phyloP scores from a whole-genome alignment of 2,797 vertebrate species.

The Chanos chanos region DNA sequence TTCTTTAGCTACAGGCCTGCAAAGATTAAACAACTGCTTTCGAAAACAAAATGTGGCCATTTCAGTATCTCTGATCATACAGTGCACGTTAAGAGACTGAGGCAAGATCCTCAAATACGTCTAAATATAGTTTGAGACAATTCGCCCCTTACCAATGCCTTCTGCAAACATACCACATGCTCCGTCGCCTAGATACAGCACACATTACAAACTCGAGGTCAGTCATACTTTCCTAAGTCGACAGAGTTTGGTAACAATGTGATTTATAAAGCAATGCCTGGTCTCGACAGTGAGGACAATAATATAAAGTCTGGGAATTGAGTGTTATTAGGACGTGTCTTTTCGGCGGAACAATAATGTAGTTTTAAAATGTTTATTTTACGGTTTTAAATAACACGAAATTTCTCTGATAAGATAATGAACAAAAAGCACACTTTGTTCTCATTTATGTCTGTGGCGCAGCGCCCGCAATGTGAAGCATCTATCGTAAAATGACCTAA shows the following conservation, averaged over 20 bases:
- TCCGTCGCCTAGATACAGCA: slow-evolving; percentile 26
- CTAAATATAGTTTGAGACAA: not conserved
- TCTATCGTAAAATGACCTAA: slow-evolving; percentile 30
- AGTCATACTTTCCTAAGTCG: not conserved
- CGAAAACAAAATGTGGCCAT: slow-evolving; percentile 7
- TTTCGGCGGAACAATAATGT: no score
- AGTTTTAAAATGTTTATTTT: not conserved
- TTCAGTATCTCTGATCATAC: not conserved
- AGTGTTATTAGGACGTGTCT: no score
- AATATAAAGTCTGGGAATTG: no score
- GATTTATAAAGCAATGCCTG: no score
- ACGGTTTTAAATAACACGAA: not conserved
- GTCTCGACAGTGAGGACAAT: no score
- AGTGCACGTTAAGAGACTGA: not conserved
- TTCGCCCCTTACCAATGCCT: not conserved
- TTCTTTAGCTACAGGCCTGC: no score
- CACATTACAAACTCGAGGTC: not conserved
- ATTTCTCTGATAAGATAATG: not conserved
- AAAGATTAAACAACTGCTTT: not conserved
- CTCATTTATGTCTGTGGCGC: slow-evolving; percentile 32
- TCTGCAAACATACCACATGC: slow-evolving; percentile 8
- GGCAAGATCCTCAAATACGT: not conserved
- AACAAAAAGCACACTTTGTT: slow-evolving; percentile 31
- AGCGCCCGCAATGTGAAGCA: slow-evolving; percentile 22
- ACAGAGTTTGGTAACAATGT: not conserved